Evolutionary conservation across 1,140 invertebrate species (phyloP).

Genomic region (Apis mellifera): Amel_HAv3.1 CM009945.2:5224001-5224500

Average conservation of each 20-base stretch:
- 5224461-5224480: slow-evolving; percentile 48
- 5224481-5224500: slow-evolving; percentile 14
- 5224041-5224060: slow-evolving; percentile 34
- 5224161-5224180: slow-evolving; percentile 15
- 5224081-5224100: slow-evolving; percentile 26
- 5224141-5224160: slow-evolving; percentile 2
- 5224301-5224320: not conserved
- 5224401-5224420: slow-evolving; percentile 29
- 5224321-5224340: slow-evolving; percentile 5
- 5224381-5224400: not conserved
- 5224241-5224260: slow-evolving; percentile 10
- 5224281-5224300: slow-evolving; percentile 7
- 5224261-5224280: not conserved
- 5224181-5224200: slow-evolving; percentile 5
- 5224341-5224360: not conserved
- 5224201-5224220: slow-evolving; percentile 32
- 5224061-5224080: slow-evolving; percentile 27
- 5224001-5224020: slow-evolving; percentile 63
- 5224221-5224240: not conserved
- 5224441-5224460: slow-evolving; percentile 51
- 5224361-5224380: not conserved
- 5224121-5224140: slow-evolving; percentile 28
- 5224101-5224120: slow-evolving; percentile 20
- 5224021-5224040: slow-evolving; percentile 68
- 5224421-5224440: slow-evolving; percentile 39